Base-by-base conservation (phyloP, 2,888 invertebrate species). In the Electrophaes corylata region DNA sequence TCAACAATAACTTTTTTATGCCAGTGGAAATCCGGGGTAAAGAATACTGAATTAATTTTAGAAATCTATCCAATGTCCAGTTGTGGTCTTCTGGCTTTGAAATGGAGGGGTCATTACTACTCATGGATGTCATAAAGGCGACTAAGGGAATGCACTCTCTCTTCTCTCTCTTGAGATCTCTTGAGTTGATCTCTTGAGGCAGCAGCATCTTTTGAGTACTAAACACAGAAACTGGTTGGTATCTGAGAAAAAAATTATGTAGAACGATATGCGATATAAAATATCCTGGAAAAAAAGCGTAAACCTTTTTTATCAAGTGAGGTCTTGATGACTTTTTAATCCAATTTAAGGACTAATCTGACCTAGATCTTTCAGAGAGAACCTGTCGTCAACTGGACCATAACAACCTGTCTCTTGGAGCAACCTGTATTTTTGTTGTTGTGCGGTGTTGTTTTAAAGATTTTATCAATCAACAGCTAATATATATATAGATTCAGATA, bases 1-100 rank as follows among this genome's bases (percentile, higher is more conserved):
- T 45, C 12, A 8, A 53, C 45, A 53, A 46, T 37, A 31, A 5
- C 14, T 46, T 46, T 39, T 52, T 53, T 55, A 53, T 60, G 35
- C 19, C 16, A 35, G 26, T 41, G 43, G 55, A 46, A 51, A 60
- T 46, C 45, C 41, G 14, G 23, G 16, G 45, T 37, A 39, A 37
- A 33, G 8, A 14, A 6, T 43, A 14, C 10, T 20, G 12, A 26
- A 10, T 29, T 8, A 29, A 29, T 29, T 2, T 29, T 23, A 10
- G 19, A 19, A n/a, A 40, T 19, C 40, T 11, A 1, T 11, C 19
- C 19, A 11, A 40, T 19, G n/a, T n/a, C n/a, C n/a, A n/a, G n/a
- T n/a, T n/a, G n/a, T n/a, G n/a, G n/a, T n/a, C n/a, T n/a, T n/a
- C n/a, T n/a, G n/a, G n/a, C n/a, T n/a, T n/a, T n/a, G n/a, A n/a